Conservation (phyloP, 2,113 vertebrate genomes). For the Dipodomys stephensi region DNA sequence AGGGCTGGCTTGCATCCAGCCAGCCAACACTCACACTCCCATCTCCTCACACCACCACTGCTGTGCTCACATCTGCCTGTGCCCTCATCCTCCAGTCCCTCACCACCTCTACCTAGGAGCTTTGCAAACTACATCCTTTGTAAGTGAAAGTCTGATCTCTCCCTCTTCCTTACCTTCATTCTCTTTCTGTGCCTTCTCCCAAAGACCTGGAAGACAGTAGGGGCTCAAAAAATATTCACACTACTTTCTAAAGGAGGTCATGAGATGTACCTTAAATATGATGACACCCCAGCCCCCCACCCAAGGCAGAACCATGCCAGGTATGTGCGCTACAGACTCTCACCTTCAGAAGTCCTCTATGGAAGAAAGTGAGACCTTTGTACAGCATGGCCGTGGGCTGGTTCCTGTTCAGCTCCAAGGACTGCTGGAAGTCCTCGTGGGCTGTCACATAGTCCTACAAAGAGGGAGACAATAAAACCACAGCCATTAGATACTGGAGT, state of each 20-base stretch:
- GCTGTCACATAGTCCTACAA: slow-evolving; percentile 95
- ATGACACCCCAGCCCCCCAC: not conserved
- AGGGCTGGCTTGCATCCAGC: not conserved
- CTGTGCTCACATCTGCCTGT: not conserved
- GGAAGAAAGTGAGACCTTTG: slow-evolving; percentile 98
- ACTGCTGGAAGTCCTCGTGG: slow-evolving; percentile 96
- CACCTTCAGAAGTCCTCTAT: slow-evolving; percentile 98
- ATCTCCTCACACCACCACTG: too few species aligned
- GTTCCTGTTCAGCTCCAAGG: slow-evolving; percentile 96
- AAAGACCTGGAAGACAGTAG: slow-evolving; percentile 8
- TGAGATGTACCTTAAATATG: not conserved
- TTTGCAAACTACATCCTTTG: not conserved
- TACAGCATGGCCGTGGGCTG: slow-evolving; percentile 98
- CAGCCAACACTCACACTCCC: not conserved
- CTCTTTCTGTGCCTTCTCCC: not conserved
- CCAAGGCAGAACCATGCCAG: not conserved
- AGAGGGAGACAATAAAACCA: slow-evolving; percentile 44
- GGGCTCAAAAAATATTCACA: slow-evolving; percentile 16
- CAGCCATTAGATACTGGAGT: not conserved
- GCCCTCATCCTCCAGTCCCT: not conserved
- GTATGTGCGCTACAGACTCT: slow-evolving; percentile 51
- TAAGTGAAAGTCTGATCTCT: not conserved
- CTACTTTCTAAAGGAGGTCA: not conserved
- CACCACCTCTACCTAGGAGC: not conserved
- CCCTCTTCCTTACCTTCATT: not conserved